Evolutionary conservation across 2,797 vertebrate species (phyloP).

Genomic region (Xenopus petersii): DNA sequence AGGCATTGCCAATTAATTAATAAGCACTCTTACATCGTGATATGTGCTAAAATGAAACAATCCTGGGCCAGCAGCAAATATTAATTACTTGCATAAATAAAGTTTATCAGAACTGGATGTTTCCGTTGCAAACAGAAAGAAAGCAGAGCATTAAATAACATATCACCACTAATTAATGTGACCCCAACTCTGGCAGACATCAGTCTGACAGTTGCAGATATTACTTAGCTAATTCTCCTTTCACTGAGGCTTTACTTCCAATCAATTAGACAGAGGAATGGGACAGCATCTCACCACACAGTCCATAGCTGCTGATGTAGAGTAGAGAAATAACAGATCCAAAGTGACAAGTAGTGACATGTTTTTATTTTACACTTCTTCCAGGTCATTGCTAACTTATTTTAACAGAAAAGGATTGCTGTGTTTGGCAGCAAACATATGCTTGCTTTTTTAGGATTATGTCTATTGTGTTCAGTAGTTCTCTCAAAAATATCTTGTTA

Average conservation of each 20-base stretch:
- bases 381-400: conserved; percentile 1
- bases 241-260: conserved; percentile 17
- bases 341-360: conserved; percentile 65
- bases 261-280: conserved; percentile 14
- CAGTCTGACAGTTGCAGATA: conserved; percentile 25
- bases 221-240: conserved; percentile 10
- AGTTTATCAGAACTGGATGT: too few species aligned
- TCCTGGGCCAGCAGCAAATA: too few species aligned
- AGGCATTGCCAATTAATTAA: too few species aligned
- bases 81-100: too few species aligned
- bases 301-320: background rate
- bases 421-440: too few species aligned
- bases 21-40: too few species aligned
- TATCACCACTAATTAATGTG: conserved; percentile 40
- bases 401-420: background rate
- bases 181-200: conserved; percentile 25
- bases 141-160: background rate
- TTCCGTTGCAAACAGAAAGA: too few species aligned
- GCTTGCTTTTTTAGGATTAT: too few species aligned
- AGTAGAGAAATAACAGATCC: conserved; percentile 35
- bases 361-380: conserved; percentile 59
- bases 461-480: too few species aligned
- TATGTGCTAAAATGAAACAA: too few species aligned
- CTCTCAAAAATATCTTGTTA: too few species aligned
- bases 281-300: too few species aligned